Evolutionary conservation across 2,888 invertebrate genomes (phyloP).

Genomic region (Lampropteryx suffumata): DNA sequence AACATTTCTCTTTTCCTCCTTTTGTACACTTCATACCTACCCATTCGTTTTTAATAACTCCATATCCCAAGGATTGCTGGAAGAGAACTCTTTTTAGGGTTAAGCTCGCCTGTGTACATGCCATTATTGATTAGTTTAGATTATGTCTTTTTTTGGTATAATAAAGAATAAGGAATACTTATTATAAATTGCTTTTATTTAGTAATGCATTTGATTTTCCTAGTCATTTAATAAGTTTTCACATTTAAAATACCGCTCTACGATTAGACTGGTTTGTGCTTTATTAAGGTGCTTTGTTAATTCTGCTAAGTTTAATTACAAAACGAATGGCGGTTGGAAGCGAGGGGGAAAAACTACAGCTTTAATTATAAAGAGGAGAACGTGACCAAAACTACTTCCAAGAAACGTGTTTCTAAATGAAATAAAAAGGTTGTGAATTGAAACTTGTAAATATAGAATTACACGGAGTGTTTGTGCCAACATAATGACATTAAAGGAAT

Average conservation of each 20-base stretch:
- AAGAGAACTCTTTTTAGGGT: too few species aligned
- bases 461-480: too few species aligned
- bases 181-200: not conserved
- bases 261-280: conserved; percentile 2
- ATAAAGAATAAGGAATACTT: too few species aligned
- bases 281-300: conserved; percentile 18
- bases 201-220: not conserved
- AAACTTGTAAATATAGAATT: not conserved
- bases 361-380: conserved; percentile 30
- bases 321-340: conserved; percentile 10
- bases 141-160: too few species aligned
- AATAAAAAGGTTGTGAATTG: conserved; percentile 4
- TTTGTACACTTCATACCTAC: too few species aligned
- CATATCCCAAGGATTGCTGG: too few species aligned
- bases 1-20: too few species aligned
- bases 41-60: too few species aligned
- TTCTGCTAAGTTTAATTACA: conserved; percentile 19
- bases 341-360: conserved; percentile 18
- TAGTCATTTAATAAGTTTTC: conserved; percentile 6
- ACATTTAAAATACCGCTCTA: conserved; percentile 9
- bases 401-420: conserved; percentile 18
- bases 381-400: conserved; percentile 26
- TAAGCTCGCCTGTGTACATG: too few species aligned
- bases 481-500: too few species aligned
- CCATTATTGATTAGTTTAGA: too few species aligned